These are phyloP conservation scores for Aldrovandia affinis DNA, from an alignment of 2,797 vertebrate genomes.

Conservation along the genomic window DNA sequence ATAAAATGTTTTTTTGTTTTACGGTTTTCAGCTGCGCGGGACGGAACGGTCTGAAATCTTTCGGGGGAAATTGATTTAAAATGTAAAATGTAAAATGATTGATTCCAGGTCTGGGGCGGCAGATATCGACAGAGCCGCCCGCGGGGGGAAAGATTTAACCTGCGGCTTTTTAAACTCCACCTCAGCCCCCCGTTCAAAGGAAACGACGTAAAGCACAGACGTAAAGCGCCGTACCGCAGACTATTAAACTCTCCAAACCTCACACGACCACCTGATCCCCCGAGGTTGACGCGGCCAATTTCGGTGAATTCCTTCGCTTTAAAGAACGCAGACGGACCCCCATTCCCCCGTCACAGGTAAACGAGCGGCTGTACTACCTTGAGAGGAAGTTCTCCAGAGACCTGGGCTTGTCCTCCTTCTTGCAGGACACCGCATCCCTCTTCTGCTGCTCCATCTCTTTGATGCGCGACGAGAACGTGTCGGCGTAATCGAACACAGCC, in stretches of 20 bases:
- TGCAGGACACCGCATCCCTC: constrained; percentile 88
- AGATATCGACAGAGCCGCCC: neutral
- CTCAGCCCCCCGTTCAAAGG: no score
- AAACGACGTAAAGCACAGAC: no score
- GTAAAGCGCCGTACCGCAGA: no score
- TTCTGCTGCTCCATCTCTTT: constrained; percentile 98
- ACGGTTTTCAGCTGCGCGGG: no score
- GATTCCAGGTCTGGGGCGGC: neutral
- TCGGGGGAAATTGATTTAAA: no score
- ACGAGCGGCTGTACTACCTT: constrained; percentile 71
- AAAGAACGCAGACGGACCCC: no score
- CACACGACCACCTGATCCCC: no score
- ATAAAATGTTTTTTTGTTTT: neutral
- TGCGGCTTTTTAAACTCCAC: neutral
- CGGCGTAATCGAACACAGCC: constrained; percentile 90
- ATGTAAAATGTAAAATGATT: no score
- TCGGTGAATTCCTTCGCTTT: no score
- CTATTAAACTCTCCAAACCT: no score
- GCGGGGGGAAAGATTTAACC: neutral
- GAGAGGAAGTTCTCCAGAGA: constrained; percentile 96
- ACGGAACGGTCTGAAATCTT: no score
- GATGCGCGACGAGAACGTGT: constrained; percentile 94
- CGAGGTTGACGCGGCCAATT: no score
- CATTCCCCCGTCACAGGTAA: neutral
- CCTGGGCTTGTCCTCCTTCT: constrained; percentile 94